Base-by-base conservation (phyloP, 2,113 vertebrate genomes). In the Apus apus region DNA sequence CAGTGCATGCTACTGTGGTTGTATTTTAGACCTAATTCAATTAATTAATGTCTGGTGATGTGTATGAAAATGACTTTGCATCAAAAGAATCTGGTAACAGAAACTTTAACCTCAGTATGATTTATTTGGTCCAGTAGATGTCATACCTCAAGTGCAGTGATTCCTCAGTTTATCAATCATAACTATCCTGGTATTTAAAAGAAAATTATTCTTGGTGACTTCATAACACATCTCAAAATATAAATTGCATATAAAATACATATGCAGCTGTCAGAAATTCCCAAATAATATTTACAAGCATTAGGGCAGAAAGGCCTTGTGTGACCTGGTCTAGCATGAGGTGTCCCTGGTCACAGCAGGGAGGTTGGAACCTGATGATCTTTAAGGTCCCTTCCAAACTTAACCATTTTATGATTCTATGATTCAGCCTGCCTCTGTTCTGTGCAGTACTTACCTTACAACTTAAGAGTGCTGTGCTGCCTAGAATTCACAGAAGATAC, bases 1-100 rank as follows among this genome's bases (percentile, higher is more conserved):
- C 30, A 7, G 40, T 1, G 1, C 22, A 1, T 0, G 0, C 68
- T 74, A 1, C 46, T 77, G 26, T 66, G n/a, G 14, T 51, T 91
- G 60, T 38, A 29, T 88, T 85, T 90, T 25, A 84, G 18, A 50
- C 19, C 32, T 71, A 56, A 70, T 51, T 76, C 17, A 29, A 5
- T 73, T 51, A 51, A 66, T 86, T 73, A 2, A 3, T 29, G 7
- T 71, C 21, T 77, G 46, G 13, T 45, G 43, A 78, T 9, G 40
- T 68, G 13, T 32, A 58, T 73, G 40, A 58, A 85, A 91, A 50
- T 66, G 21, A 27, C 21, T 34, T 89, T 75, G 25, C 30, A 62
- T 83, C 29, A 46, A 80, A 61, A 76, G 19, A 67, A 30, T 48
- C 15, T 45, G 6, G 1, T 60, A 74, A 18, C 23, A 48, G 32